Evolutionary conservation across 1,140 invertebrate genomes (phyloP), one percentile per base, ranked within the genome.

Genomic region (Kradibia gibbosae): DNA sequence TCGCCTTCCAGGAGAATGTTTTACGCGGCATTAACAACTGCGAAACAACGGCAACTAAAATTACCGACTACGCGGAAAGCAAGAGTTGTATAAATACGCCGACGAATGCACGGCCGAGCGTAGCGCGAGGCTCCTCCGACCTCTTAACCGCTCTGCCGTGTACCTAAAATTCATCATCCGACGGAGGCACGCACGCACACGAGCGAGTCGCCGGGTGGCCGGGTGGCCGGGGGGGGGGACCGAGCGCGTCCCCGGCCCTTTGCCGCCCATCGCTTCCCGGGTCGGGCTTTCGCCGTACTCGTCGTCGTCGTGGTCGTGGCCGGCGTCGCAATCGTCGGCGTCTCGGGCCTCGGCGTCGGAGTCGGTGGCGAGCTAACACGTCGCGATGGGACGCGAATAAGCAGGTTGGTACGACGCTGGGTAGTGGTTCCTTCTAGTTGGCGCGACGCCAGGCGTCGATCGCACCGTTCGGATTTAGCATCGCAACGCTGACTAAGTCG

Each of bases 401-500:
- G 83, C 83, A 83, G 70, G 57, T 65, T 65, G 48, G 50, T 72
- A 74, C 36, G 34, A 28, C 34, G 90, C 90, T 90, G 88, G 88
- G 90, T 90, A 89, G 90, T 91, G 90, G 90, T 91, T 91, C 86
- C 88, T 86, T 53, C 45, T 45, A 17, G 50, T 87, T 91, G 90
- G 90, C 88, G n/a, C 74, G 78, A 80, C 57, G 89, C 90, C 90
- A 90, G 87, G 36, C 57, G 53, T 88, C 90, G 90, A 89, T 87
- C 60, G 90, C 89, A 65, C 72, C 28, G n/a, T 65, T 79, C 67
- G 87, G 89, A 91, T 91, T 91, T 91, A 91, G 90, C 88, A 88
- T 83, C 89, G 88, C 86, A 87, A 87, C 86, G 89, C 90, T 91
- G 90, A 91, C 90, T 91, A 91, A 91, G 89, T 87, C 87, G 87